Percentiles rank a stretch among this genome's conserved stretches.
Evolutionary conservation across 1,140 invertebrate species (phyloP).

Genomic region (Stegodyphus dumicola): DNA sequence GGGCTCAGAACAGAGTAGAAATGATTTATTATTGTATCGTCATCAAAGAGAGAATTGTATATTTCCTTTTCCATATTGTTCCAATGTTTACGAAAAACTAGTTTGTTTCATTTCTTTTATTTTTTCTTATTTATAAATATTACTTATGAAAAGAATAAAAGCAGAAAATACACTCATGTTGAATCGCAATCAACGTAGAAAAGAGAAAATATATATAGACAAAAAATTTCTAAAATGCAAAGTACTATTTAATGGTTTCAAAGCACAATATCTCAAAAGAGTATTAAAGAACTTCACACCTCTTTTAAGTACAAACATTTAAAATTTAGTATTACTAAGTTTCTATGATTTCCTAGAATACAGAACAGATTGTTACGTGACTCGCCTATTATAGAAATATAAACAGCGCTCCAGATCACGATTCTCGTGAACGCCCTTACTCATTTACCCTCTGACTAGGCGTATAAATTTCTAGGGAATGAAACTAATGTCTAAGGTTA

Average conservation of each 20-base stretch:
- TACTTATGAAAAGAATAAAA: no score
- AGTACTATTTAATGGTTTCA: neutral
- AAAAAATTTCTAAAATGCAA: neutral
- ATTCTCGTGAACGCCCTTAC: neutral
- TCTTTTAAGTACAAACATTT: neutral
- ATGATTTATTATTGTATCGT: no score
- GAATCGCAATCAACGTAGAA: neutral
- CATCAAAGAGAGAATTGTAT: no score
- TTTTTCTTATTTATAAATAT: no score
- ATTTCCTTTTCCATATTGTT: no score
- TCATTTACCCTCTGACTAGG: neutral
- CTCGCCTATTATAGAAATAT: neutral
- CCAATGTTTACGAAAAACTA: no score
- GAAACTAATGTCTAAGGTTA: neutral
- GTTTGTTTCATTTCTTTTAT: no score
- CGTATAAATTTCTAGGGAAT: neutral
- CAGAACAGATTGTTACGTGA: neutral
- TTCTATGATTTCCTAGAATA: neutral
- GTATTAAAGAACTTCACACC: neutral
- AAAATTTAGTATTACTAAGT: neutral
- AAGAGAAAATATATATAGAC: neutral
- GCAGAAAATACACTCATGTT: neutral
- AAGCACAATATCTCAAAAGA: neutral
- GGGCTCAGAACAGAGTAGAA: no score
- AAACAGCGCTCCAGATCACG: neutral